Evolutionary conservation across 1,140 invertebrate genomes (phyloP).

Genomic region (Drosophila tsacasi): DNA sequence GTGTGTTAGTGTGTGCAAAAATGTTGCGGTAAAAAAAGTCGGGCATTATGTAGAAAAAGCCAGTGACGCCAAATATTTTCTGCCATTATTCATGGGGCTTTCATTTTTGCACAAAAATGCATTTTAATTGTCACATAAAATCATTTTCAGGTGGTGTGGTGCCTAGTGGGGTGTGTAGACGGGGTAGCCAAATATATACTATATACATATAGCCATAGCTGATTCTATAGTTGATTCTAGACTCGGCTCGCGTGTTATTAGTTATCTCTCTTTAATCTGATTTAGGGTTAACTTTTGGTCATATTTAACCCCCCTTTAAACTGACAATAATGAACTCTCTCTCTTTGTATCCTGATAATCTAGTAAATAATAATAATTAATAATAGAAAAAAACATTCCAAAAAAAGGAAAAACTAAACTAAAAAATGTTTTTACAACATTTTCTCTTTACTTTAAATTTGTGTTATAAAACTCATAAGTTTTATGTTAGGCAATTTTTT

Average conservation of each 20-base stretch:
- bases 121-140: conserved; percentile 72
- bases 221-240: neutral
- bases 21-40: conserved; percentile 73
- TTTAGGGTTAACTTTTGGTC: conserved; percentile 26
- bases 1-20: conserved; percentile 42
- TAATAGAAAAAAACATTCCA: neutral
- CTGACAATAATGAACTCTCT: neutral
- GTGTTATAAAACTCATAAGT: too few species aligned
- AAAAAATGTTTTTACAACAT: neutral
- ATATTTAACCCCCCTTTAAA: neutral
- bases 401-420: neutral
- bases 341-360: neutral
- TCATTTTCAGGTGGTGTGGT: conserved; percentile 30
- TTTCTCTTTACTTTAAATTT: too few species aligned
- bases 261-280: conserved; percentile 30
- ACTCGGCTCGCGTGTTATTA: conserved; percentile 13
- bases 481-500: too few species aligned
- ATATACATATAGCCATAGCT: neutral
- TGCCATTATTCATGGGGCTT: conserved; percentile 77
- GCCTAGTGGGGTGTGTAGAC: too few species aligned
- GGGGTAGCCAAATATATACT: neutral
- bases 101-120: conserved; percentile 65
- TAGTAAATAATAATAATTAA: too few species aligned
- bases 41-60: conserved; percentile 76
- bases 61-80: conserved; percentile 76